phyloP scores from a whole-genome alignment of 1,140 invertebrate genomes.

The Asobara japonica region DNA sequence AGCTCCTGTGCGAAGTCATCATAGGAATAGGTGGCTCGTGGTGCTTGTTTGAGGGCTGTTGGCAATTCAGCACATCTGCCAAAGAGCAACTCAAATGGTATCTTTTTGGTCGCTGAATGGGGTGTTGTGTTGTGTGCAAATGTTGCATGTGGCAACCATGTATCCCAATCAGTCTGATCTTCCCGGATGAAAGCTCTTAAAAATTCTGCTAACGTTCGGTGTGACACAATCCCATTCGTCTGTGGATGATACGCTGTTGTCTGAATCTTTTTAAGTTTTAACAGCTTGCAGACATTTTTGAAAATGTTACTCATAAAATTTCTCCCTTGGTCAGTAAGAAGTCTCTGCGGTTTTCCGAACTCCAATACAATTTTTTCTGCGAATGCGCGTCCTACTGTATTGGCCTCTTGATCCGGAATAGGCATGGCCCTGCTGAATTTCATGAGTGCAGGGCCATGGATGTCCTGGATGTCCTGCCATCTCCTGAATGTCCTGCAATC shows the following conservation, averaged over 20 bases:
- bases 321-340: slow-evolving; percentile 49
- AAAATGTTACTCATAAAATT: slow-evolving; percentile 41
- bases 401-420: slow-evolving; percentile 41
- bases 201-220: no score
- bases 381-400: slow-evolving; percentile 33
- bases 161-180: slow-evolving; percentile 36
- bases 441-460: slow-evolving; percentile 43
- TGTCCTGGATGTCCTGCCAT: slow-evolving; percentile 51
- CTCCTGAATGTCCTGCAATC: slow-evolving; percentile 46
- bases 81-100: slow-evolving; percentile 1
- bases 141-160: no score
- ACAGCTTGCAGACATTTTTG: not conserved
- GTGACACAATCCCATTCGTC: no score
- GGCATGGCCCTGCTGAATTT: slow-evolving; percentile 43
- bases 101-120: no score
- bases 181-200: slow-evolving; percentile 32
- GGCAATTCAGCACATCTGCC: no score
- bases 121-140: no score
- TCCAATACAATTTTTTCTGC: slow-evolving; percentile 41
- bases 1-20: slow-evolving; percentile 12
- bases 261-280: no score
- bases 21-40: not conserved
- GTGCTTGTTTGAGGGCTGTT: not conserved
- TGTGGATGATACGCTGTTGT: no score
- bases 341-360: slow-evolving; percentile 45